phyloP scores from a whole-genome alignment of 2,797 vertebrate species.

The Cephalopachus bancanus region DNA sequence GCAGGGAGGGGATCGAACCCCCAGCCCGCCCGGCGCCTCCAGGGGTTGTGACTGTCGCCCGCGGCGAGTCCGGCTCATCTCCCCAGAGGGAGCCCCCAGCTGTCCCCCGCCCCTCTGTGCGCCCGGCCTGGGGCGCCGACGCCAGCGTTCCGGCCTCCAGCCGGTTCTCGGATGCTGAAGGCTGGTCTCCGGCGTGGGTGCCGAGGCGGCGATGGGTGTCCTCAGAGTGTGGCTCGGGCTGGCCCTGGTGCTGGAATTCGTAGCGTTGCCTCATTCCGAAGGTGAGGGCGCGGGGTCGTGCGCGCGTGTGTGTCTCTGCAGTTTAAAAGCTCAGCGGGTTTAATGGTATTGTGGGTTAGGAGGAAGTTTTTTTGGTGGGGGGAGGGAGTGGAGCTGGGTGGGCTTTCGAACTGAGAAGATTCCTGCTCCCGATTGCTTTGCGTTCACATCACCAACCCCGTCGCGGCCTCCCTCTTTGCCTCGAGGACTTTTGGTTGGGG shows the following conservation, averaged over 20 bases:
- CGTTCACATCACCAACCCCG: not conserved
- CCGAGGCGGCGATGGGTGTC: constrained; percentile 77
- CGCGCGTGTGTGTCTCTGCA: not conserved
- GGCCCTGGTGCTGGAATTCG: constrained; percentile 66
- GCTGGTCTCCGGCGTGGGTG: constrained; percentile 2
- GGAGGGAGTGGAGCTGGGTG: not conserved
- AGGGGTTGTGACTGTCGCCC: not conserved
- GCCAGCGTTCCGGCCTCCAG: not conserved
- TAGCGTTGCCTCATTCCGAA: constrained; percentile 74
- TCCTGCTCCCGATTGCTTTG: not conserved
- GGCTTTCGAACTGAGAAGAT: not conserved
- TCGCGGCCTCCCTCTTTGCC: not conserved
- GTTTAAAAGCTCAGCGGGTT: not conserved
- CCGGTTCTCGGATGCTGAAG: constrained; percentile 62
- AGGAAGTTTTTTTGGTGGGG: constrained; percentile 58
- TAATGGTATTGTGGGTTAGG: not conserved
- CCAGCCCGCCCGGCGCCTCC: not conserved
- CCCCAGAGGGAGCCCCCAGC: not conserved
- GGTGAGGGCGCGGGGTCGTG: constrained; percentile 77
- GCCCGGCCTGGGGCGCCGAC: not conserved
- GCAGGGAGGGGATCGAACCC: not conserved
- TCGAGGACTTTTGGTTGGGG: not conserved
- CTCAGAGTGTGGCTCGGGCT: constrained; percentile 71
- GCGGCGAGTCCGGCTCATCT: not conserved
- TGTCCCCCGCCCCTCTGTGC: not conserved